Evolutionary conservation across 1,140 invertebrate genomes (phyloP), one percentile per base, ranked within the genome.

Genomic region (Trichonephila inaurata): DNA sequence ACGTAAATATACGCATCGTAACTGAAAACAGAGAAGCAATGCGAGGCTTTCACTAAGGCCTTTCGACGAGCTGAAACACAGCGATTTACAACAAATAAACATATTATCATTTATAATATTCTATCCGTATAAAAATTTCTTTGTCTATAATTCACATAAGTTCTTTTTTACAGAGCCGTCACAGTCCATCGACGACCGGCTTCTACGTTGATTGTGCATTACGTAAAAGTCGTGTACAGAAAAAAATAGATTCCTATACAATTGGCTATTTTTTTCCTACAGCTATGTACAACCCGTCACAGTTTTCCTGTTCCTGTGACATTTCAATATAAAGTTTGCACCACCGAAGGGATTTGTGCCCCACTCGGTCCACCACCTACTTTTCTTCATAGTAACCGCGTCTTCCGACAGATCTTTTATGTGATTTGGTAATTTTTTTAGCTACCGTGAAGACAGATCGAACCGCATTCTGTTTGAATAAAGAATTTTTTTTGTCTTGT

Each of bases 181-280:
- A 87, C 64, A 16, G 28, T 61, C 86, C 82, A 40, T 60, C 44
- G 83, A 72, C 85, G 60, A 62, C 86, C 69, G 85, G 92, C 92
- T 94, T 90, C 93, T 94, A 94, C 88, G 87, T 86, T 94, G 93
- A 94, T 94, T 94, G 93, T 94, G 93, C 93, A 94, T 83, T 89
- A 94, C 87, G 93, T 94, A 94, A 94, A 94, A 94, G 87, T 94
- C 88, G 93, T 94, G 93, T 93, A 94, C 93, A 90, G 93, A 94
- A 94, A 94, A 94, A 94, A 89, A 94, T 94, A 94, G 87, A 94
- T 94, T 94, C 72, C 93, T 94, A 94, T 94, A 94, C 93, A 94
- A 85, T 94, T 85, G 87, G 93, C 88, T 94, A 94, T 90, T 94
- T 94, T n/a, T 94, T 60, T n/a, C 66, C 88, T 94, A 90, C 93